Base-by-base conservation (phyloP, 2,797 vertebrate species). In the Oreonectes daqikongensis region DNA sequence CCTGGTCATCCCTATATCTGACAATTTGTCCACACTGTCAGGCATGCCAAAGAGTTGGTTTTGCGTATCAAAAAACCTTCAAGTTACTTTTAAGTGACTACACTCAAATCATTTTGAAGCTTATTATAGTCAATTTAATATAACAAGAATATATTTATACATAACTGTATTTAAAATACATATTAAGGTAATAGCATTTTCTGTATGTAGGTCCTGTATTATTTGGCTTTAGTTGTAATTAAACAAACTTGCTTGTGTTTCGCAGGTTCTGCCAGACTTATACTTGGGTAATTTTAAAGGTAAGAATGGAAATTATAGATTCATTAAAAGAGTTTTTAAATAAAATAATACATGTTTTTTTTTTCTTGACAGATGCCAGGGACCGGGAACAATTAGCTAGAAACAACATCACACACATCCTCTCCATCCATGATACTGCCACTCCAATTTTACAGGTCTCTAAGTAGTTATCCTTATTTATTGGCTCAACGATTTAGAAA, bases 201-300 rank as follows among this genome's bases (percentile, higher is more conserved):
- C 6, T 42, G 40, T 42, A 42, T 14, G 40, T 14, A 1, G 12
- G 40, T 15, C 0, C 40, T 42, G n/a, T 48, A 20, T 22, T 32
- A 17, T 11, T 17, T 7, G 9, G 14, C 4, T 30, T 59, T 12
- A 30, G 1, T 17, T 42, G 71, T 73, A n/a, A 57, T 14, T 75
- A 40, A 67, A 22, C 40, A 28, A 22, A 8, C 18, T 60, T 55
- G 26, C 7, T 35, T 68, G 64, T 68, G 52, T 69, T 11, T 70
- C 12, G 22, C 81, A 99, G 97, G 93, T 99, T 89, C 93, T 99
- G 78, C 94, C 97, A 76, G 94, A 95, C 84, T 91, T 99, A 68
- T 98, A 96, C 88, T 89, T 98, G 90, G 97, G 97, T 78, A 99
- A 95, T 90, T 96, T 97, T 87, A 98, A 94, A 97, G 97, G 96